Evolutionary conservation across 1,140 invertebrate species (phyloP), one percentile per base, ranked within the genome.

Genomic region (Pseudomyrmex flavicornis): DNA sequence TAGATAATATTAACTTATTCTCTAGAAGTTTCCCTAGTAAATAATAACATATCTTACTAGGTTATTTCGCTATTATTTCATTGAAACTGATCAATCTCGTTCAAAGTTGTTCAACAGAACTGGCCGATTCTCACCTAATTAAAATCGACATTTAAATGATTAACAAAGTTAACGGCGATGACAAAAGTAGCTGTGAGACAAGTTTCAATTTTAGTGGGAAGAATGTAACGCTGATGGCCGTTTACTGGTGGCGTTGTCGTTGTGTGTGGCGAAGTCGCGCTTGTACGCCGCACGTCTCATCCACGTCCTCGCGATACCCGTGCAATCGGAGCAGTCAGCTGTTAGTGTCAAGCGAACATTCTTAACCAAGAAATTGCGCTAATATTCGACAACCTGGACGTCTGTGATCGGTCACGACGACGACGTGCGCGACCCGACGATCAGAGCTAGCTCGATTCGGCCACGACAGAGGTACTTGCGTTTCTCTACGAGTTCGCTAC

Each of bases 301-400:
- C 12, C 10, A n/a, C 15, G 56, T n/a, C 69, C 15, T n/a, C 35
- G 48, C 72, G 68, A 22, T 54, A 65, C 74, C 50, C 46, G 22
- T 82, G 35, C 3, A 74, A 83, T 84, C 62, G 59, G 46, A 82
- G 56, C 82, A 85, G 82, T 90, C 89, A 90, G 89, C 89, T 90
- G 89, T 90, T 90, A 35, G 75, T 90, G 85, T 87, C 88, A 84
- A 90, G 76, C 74, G 83, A 85, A 87, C 76, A 62, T 89, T 58
- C 83, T 87, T 90, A 89, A 90, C 88, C 88, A 90, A 89, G 74
- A 90, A 90, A 90, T 73, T 85, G 83, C 58, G 66, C 56, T n/a
- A 74, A 84, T 73, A 87, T 70, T 80, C 58, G 70, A 20, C 52
- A 17, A 58, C 35, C 35, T 35, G 35, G 35, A 1, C 35, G 35